phyloP scores from a whole-genome alignment of 2,113 vertebrate genomes.

The Dicaeum eximium region DNA sequence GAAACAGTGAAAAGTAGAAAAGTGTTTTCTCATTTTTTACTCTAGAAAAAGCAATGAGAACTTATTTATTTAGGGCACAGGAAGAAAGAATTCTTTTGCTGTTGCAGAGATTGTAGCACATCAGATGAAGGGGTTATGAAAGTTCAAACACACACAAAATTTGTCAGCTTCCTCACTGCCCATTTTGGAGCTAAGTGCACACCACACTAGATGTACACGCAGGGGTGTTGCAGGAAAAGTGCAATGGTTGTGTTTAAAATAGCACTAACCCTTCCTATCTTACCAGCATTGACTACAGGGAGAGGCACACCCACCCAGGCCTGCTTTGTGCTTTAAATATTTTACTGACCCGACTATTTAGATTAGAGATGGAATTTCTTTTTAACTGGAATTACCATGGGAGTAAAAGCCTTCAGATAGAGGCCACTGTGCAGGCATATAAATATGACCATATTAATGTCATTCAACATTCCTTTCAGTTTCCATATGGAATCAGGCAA shows the following conservation, averaged over 20 bases:
- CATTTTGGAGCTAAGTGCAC: neutral
- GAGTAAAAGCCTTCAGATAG: neutral
- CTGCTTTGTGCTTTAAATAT: neutral
- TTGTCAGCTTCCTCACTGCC: neutral
- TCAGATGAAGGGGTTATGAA: neutral
- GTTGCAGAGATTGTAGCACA: neutral
- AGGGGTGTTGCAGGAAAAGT: slow-evolving; percentile 27
- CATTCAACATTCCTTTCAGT: neutral
- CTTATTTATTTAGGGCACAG: neutral
- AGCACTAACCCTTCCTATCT: neutral
- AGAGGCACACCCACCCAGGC: neutral
- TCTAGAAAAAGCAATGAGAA: neutral
- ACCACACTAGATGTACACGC: neutral
- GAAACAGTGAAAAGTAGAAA: neutral
- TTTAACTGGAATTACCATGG: neutral
- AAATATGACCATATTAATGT: neutral
- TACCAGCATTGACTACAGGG: neutral
- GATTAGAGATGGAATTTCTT: neutral
- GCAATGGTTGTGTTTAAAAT: slow-evolving; percentile 13
- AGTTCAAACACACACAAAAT: neutral
- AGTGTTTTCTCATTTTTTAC: neutral
- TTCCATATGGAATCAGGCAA: neutral
- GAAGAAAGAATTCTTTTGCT: neutral
- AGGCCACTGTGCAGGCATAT: neutral
- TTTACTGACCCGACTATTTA: neutral